Conservation (phyloP, 1,140 invertebrate genomes). For the Bombus impatiens region DNA sequence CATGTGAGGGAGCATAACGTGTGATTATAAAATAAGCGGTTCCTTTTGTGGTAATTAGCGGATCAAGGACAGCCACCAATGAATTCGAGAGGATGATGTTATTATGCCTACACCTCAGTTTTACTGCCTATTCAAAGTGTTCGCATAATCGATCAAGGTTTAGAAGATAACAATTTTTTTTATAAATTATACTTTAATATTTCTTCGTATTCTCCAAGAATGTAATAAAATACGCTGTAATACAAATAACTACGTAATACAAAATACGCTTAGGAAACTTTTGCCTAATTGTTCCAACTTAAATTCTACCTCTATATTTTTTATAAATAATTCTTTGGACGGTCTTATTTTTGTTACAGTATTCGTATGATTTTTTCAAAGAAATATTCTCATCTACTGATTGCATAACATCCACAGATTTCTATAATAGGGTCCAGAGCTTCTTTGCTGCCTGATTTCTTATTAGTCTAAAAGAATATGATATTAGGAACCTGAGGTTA, state of each 20-base stretch:
- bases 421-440: not conserved
- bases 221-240: no score
- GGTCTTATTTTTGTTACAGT: not conserved
- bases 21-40: slow-evolving; percentile 81
- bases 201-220: not conserved
- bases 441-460: not conserved
- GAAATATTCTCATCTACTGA: not conserved
- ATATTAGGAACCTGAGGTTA: not conserved
- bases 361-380: no score
- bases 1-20: slow-evolving; percentile 73
- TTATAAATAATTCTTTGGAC: not conserved
- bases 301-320: not conserved
- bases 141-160: not conserved
- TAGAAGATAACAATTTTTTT: no score
- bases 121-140: not conserved
- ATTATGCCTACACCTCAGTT: slow-evolving; percentile 34
- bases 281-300: no score
- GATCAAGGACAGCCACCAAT: slow-evolving; percentile 74
- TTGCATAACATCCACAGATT: not conserved
- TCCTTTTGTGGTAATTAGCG: slow-evolving; percentile 81
- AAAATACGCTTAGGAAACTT: no score
- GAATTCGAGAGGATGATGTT: slow-evolving; percentile 74
- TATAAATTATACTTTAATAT: not conserved
- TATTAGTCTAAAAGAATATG: not conserved
- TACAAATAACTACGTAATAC: no score